These are phyloP conservation scores for Tenebrio molitor DNA, from an alignment of 1,140 invertebrate species.

Conservation along the genomic window DNA sequence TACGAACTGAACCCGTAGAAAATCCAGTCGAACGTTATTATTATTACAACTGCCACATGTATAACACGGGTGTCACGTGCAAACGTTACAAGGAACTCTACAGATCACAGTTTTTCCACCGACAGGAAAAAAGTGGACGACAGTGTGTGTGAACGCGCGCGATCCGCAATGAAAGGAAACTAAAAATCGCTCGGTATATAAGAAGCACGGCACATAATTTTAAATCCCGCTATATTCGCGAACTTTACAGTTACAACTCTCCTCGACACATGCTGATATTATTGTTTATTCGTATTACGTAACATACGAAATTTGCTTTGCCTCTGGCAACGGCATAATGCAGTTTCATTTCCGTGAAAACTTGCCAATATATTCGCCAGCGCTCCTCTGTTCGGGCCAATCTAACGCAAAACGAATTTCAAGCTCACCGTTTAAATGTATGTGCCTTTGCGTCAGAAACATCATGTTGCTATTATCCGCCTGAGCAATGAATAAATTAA, in stretches of 20 bases:
- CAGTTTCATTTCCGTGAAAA: constrained; percentile 24
- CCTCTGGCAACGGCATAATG: constrained; percentile 7
- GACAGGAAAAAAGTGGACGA: constrained; percentile 17
- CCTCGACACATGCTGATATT: constrained; percentile 27
- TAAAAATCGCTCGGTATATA: constrained; percentile 27
- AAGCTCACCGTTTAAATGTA: too few species aligned
- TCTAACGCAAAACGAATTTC: too few species aligned
- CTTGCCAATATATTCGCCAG: not conserved
- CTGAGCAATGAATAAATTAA: too few species aligned
- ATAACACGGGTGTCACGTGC: constrained; percentile 8
- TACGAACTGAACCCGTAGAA: not conserved
- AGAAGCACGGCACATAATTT: constrained; percentile 18
- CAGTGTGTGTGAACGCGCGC: constrained; percentile 17
- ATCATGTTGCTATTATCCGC: too few species aligned
- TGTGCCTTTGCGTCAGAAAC: too few species aligned
- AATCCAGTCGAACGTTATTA: not conserved
- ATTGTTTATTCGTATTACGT: constrained; percentile 9
- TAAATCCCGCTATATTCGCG: constrained; percentile 37
- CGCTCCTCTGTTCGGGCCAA: too few species aligned
- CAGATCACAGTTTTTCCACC: constrained; percentile 6
- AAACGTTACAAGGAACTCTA: not conserved
- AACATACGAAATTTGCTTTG: constrained; percentile 9
- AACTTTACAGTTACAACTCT: constrained; percentile 32
- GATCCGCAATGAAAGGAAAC: constrained; percentile 17
- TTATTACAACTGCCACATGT: constrained; percentile 5